Conservation (phyloP, 2,113 vertebrate species). For the Tympanuchus pallidicinctus region DNA sequence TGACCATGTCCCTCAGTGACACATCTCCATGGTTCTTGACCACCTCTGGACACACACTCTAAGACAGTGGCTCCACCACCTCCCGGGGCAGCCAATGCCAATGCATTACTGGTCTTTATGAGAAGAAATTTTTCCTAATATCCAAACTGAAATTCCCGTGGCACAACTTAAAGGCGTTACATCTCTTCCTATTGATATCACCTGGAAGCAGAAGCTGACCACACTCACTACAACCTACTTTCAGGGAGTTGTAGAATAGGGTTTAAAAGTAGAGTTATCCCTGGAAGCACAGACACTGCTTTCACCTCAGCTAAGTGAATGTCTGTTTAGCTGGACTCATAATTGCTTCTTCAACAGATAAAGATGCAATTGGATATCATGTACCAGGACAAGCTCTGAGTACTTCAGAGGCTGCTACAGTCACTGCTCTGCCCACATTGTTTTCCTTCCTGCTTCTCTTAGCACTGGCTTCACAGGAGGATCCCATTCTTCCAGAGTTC, state of each 20-base stretch:
- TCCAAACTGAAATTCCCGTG: too few relatives aligned
- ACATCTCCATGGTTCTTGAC: too few relatives aligned
- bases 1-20: too few relatives aligned
- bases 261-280: background rate
- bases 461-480: background rate
- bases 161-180: too few relatives aligned
- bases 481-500: background rate
- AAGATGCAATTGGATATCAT: background rate
- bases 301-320: background rate
- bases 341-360: background rate
- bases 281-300: background rate
- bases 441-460: background rate
- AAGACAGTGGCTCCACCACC: too few relatives aligned
- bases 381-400: background rate
- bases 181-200: too few relatives aligned
- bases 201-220: too few relatives aligned
- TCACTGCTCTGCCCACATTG: background rate
- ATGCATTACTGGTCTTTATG: too few relatives aligned
- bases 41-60: too few relatives aligned
- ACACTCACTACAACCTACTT: too few relatives aligned
- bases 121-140: too few relatives aligned
- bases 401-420: background rate
- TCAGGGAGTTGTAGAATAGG: background rate
- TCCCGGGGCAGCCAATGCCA: too few relatives aligned
- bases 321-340: background rate